phyloP scores from a whole-genome alignment of 2,113 vertebrate genomes.

The Rhynchomys soricoides region DNA sequence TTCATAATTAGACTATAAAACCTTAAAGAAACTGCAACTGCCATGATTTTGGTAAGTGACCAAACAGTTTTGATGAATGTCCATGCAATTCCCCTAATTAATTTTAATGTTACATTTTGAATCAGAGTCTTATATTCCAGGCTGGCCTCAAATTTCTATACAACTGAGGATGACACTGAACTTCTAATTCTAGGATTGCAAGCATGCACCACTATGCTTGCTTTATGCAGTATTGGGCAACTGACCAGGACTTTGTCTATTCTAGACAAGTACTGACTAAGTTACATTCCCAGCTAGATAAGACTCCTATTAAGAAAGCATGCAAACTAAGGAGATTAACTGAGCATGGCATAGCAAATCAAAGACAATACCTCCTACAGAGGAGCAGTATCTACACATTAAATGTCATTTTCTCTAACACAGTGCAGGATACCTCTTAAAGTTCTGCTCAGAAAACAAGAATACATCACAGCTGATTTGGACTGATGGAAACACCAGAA shows the following conservation, averaged over 20 bases:
- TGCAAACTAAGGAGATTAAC: neutral
- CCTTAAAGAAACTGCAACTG: neutral
- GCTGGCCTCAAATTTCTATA: neutral
- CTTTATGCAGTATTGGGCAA: neutral
- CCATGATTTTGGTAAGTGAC: neutral
- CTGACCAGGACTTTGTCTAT: too few species aligned
- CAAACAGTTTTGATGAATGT: neutral
- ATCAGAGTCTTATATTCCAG: too few species aligned
- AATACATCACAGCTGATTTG: neutral
- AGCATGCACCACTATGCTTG: neutral
- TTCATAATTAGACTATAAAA: neutral
- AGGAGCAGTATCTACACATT: neutral
- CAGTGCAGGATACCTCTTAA: neutral
- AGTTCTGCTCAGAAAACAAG: conserved; percentile 25
- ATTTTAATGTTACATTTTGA: neutral
- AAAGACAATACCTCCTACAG: neutral
- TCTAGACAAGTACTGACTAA: neutral
- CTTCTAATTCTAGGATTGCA: neutral
- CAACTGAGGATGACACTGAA: neutral
- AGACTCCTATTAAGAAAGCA: neutral
- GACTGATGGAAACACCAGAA: neutral
- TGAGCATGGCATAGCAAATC: neutral
- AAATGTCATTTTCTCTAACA: neutral
- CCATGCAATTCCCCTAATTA: neutral
- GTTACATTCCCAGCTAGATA: too few species aligned